Percentiles rank a stretch among this genome's conserved stretches.
phyloP scores from a whole-genome alignment of 2,113 vertebrate genomes.

The Varanus komodoensis region DNA sequence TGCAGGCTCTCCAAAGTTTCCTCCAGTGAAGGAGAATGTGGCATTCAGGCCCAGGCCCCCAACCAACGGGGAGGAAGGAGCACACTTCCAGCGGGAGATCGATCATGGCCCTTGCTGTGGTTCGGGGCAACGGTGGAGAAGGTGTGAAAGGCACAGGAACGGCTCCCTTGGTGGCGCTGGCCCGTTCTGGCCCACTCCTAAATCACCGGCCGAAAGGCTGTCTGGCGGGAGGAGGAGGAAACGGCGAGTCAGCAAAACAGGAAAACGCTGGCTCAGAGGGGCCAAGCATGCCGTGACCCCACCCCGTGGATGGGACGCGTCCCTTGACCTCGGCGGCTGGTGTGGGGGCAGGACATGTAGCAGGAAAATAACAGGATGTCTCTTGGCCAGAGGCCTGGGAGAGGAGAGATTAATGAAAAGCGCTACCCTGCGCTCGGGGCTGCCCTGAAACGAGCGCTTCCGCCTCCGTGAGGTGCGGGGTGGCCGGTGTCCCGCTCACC shows the following conservation, averaged over 20 bases:
- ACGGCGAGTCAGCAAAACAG: constrained; percentile 32
- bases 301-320: background rate
- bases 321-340: constrained; percentile 25
- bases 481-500: background rate
- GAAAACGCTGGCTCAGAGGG: constrained; percentile 20
- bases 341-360: background rate
- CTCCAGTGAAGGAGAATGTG: too few species aligned
- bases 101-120: background rate
- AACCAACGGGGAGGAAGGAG: too few species aligned
- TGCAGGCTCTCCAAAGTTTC: too few species aligned
- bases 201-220: background rate
- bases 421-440: too few species aligned
- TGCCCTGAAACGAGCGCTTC: background rate
- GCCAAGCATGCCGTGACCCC: background rate
- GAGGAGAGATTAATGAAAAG: background rate
- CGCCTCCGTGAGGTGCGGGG: too few species aligned
- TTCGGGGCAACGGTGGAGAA: background rate
- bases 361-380: constrained; percentile 46
- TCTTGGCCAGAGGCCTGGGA: background rate
- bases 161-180: too few species aligned
- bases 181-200: background rate
- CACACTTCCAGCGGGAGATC: too few species aligned
- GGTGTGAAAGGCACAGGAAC: too few species aligned
- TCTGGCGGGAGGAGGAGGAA: background rate
- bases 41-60: too few species aligned